A percentile compares a stretch with the other conserved stretches of the same genome.
Evolutionary conservation across 2,888 invertebrate species (phyloP).

Genomic region (Leptopterna dolabrata): DNA sequence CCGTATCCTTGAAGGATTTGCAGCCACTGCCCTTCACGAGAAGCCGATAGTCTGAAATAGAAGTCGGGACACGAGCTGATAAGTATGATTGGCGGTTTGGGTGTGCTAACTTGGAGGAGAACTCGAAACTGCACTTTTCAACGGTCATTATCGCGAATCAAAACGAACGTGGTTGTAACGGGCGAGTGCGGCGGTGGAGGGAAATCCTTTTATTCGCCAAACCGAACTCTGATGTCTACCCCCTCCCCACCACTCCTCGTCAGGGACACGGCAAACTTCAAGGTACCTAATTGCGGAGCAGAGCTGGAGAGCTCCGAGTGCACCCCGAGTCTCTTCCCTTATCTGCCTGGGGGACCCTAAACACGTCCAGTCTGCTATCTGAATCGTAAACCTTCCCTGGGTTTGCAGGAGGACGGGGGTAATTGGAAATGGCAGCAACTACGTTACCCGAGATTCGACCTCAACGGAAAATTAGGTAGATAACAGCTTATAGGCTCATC

Average conservation of each 20-base stretch:
- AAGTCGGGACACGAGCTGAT: no score
- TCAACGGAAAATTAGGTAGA: conserved; percentile 18
- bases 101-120: not conserved
- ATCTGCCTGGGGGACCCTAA: conserved; percentile 12
- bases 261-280: not conserved
- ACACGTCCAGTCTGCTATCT: conserved; percentile 27
- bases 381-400: conserved; percentile 1
- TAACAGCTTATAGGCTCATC: not conserved
- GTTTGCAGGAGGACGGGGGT: not conserved
- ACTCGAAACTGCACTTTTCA: conserved; percentile 13
- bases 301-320: not conserved
- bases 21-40: no score
- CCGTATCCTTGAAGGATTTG: no score
- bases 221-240: not conserved
- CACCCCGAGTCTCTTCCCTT: not conserved
- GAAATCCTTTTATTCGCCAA: not conserved
- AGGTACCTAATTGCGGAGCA: not conserved
- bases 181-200: not conserved
- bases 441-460: not conserved
- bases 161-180: not conserved
- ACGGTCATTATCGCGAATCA: conserved; percentile 12
- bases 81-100: not conserved
- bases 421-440: not conserved
- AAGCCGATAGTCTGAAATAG: no score
- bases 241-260: no score